These are phyloP conservation scores for Ecdyonurus torrentis DNA, from an alignment of 2,888 invertebrate genomes.

Conservation along the genomic window DNA sequence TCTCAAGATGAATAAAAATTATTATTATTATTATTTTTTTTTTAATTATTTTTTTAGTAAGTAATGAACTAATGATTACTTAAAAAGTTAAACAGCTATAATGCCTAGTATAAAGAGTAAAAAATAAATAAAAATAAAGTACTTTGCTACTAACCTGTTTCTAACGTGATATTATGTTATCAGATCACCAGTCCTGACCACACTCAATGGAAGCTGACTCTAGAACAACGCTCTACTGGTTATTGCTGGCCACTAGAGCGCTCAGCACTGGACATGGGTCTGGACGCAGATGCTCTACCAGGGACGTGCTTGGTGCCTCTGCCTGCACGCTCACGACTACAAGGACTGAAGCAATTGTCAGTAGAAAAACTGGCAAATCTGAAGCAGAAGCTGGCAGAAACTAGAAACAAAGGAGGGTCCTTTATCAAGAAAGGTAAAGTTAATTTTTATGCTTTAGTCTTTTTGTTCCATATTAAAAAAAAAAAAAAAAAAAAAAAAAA, in stretches of 20 bases:
- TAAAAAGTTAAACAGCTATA: too few species aligned
- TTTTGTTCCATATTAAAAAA: neutral
- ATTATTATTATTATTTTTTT: too few species aligned
- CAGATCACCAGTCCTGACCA: constrained; percentile 56
- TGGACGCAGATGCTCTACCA: constrained; percentile 14
- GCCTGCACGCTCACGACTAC: constrained; percentile 34
- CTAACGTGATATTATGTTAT: constrained; percentile 16
- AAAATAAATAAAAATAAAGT: constrained; percentile 2
- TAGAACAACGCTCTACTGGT: constrained; percentile 59
- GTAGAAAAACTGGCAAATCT: constrained; percentile 46
- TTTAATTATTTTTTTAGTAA: too few species aligned
- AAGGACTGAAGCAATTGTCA: constrained; percentile 48
- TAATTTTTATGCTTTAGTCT: neutral
- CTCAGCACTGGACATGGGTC: constrained; percentile 8
- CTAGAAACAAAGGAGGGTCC: constrained; percentile 22
- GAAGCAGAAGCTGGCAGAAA: constrained; percentile 42
- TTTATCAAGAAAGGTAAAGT: constrained; percentile 5
- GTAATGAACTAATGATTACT: too few species aligned
- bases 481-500: neutral
- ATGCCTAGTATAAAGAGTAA: constrained; percentile 10
- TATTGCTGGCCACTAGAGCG: constrained; percentile 44
- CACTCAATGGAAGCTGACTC: constrained; percentile 64
- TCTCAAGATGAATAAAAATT: too few species aligned
- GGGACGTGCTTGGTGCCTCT: constrained; percentile 12
- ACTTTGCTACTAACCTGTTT: neutral